Evolutionary conservation across 2,797 vertebrate genomes (phyloP).

Genomic region (Rhinatrema bivittatum): DNA sequence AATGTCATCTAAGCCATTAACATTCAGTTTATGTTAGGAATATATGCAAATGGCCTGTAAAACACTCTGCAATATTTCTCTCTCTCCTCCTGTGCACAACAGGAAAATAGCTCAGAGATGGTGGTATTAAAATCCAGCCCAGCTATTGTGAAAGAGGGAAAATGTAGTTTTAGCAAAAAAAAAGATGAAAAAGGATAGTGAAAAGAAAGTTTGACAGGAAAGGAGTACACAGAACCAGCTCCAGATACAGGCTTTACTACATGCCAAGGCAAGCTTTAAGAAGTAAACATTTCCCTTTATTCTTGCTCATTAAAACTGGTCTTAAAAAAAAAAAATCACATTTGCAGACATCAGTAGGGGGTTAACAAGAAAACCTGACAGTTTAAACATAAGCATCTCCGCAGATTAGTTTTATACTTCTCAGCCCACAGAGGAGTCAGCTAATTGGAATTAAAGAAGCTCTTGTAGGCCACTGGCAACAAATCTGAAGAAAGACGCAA

Average conservation of each 20-base stretch:
- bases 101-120: too few species aligned
- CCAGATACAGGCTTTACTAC: too few species aligned
- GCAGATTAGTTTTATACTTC: conserved; percentile 31
- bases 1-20: conserved; percentile 19
- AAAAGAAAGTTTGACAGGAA: too few species aligned
- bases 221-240: too few species aligned
- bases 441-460: conserved; percentile 39
- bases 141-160: too few species aligned
- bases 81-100: not conserved
- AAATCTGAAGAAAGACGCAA: conserved; percentile 30
- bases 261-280: too few species aligned
- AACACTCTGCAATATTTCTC: not conserved
- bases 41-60: conserved; percentile 14
- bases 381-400: conserved; percentile 34
- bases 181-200: too few species aligned
- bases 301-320: too few species aligned
- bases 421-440: conserved; percentile 20
- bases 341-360: conserved; percentile 3
- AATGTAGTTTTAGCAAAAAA: too few species aligned
- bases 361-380: conserved; percentile 30
- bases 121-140: too few species aligned
- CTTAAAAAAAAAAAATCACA: not conserved
- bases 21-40: conserved; percentile 17
- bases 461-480: conserved; percentile 27
- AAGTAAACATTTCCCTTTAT: conserved; percentile 10